Evolutionary conservation across 1,140 invertebrate genomes (phyloP).

Genomic region (Papilio dardanus): DNA sequence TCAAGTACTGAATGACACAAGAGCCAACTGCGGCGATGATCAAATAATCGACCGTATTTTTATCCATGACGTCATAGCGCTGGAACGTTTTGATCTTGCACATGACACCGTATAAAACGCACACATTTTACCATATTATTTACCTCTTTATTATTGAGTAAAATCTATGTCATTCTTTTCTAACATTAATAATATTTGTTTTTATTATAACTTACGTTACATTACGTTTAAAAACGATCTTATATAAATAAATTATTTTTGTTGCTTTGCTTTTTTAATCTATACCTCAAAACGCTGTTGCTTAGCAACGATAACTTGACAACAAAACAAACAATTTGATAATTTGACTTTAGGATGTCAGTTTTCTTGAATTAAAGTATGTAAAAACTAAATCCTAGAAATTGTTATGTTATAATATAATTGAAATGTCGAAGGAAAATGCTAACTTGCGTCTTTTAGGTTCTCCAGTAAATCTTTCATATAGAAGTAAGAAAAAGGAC

Average conservation of each 20-base stretch:
- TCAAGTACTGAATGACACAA: constrained; percentile 45
- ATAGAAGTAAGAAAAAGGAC: constrained; percentile 70
- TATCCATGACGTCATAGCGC: constrained; percentile 67
- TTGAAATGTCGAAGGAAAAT: constrained; percentile 77
- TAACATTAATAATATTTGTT: background rate
- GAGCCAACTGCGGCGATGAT: constrained; percentile 46
- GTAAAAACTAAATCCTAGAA: background rate
- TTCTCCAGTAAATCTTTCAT: constrained; percentile 73
- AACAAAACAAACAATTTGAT: constrained; percentile 42
- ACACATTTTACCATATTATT: background rate
- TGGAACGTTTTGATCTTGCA: constrained; percentile 12
- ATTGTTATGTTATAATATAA: constrained; percentile 23
- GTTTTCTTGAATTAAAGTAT: background rate
- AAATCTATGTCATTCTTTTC: background rate
- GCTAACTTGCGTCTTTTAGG: constrained; percentile 68
- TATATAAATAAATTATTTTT: background rate
- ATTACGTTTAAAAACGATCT: background rate
- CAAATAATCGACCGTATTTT: constrained; percentile 64
- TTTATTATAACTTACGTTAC: background rate
- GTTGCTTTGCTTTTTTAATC: background rate
- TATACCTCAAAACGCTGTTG: constrained; percentile 44
- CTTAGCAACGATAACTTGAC: constrained; percentile 61
- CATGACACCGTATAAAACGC: background rate
- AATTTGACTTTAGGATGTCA: background rate
- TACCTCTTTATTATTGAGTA: background rate